These are phyloP conservation scores for Taphrorychus bicolor DNA, from an alignment of 2,888 invertebrate species.

Conservation along the genomic window DNA sequence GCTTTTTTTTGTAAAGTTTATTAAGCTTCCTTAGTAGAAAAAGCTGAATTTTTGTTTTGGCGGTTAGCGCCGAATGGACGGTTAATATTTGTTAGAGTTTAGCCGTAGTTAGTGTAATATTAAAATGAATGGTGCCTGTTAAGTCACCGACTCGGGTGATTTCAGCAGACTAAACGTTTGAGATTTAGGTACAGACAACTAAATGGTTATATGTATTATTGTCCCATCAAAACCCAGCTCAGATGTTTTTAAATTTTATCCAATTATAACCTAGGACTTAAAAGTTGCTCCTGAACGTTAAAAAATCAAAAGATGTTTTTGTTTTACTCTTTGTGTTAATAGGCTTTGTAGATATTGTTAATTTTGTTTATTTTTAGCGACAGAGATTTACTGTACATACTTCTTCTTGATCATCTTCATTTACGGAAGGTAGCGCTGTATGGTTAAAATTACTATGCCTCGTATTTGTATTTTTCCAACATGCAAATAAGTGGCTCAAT, in stretches of 20 bases:
- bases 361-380: conserved; percentile 26
- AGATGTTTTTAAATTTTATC: neutral
- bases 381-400: conserved; percentile 20
- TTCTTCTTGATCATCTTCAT: neutral
- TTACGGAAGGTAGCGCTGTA: neutral
- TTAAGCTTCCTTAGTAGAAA: neutral
- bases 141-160: no score
- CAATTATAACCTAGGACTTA: neutral
- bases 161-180: no score
- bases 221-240: neutral
- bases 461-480: no score
- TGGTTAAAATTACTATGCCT: no score
- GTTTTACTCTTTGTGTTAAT: conserved; percentile 12
- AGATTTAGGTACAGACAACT: neutral
- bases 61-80: neutral
- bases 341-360: conserved; percentile 32
- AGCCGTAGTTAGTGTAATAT: neutral
- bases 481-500: neutral
- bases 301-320: neutral
- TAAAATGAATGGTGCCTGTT: no score
- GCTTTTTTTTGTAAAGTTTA: neutral
- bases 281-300: neutral
- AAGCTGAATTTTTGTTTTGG: neutral
- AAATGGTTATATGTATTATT: neutral
- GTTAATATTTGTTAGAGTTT: neutral